Evolutionary conservation across 2,888 invertebrate species (phyloP).

Genomic region (Tanytarsus gracilentus): DNA sequence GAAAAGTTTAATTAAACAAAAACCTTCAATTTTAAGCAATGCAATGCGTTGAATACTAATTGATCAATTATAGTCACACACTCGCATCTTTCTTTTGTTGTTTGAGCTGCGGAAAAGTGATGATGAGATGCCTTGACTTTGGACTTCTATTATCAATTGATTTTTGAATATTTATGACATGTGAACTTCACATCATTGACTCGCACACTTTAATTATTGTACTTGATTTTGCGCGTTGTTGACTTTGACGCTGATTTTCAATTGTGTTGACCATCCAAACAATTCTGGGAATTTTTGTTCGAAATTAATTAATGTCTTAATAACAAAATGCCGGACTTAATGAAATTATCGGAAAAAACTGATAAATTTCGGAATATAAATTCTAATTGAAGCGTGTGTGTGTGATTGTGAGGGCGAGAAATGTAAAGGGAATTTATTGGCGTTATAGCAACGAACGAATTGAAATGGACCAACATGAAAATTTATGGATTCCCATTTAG

Average conservation of each 20-base stretch:
- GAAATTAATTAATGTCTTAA: slow-evolving; percentile 28
- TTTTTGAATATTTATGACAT: slow-evolving; percentile 13
- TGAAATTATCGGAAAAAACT: slow-evolving; percentile 21
- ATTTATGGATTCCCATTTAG: slow-evolving; percentile 25
- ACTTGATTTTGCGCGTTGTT: not conserved
- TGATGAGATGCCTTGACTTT: not conserved
- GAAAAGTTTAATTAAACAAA: not conserved
- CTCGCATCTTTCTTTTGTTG: too few relatives aligned
- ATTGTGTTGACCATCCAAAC: not conserved
- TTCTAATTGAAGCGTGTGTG: slow-evolving; percentile 21
- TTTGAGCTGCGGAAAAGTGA: too few relatives aligned
- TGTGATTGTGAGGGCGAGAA: not conserved
- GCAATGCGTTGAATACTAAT: not conserved
- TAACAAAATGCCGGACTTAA: slow-evolving; percentile 14
- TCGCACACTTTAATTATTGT: not conserved
- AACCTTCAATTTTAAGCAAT: not conserved
- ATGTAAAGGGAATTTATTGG: too few relatives aligned
- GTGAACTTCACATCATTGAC: not conserved
- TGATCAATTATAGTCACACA: not conserved
- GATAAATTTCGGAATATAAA: slow-evolving; percentile 27
- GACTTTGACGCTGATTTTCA: not conserved
- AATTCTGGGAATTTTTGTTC: slow-evolving; percentile 17
- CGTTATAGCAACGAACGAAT: too few relatives aligned
- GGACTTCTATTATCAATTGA: not conserved
- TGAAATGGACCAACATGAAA: too few relatives aligned